A percentile compares a stretch with the other conserved stretches of the same genome.
Conservation (phyloP, 64 coral and sea anemone genomes). For the Montipora sp. region DNA sequence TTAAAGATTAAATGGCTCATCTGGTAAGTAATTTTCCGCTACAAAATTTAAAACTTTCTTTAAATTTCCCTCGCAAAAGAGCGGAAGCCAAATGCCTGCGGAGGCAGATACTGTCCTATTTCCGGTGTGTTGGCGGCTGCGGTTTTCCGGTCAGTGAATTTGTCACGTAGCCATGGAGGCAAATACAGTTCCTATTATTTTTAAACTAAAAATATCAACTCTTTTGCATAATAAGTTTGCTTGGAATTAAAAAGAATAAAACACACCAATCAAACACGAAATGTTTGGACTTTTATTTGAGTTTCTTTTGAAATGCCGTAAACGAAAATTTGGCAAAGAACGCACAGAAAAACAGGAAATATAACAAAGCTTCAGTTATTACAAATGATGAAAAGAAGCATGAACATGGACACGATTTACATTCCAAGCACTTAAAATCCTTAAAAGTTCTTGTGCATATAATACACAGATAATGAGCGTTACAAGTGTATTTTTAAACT, state of each 20-base stretch:
- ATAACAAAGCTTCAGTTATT: neutral
- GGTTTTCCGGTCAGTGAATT: slow-evolving; percentile 42
- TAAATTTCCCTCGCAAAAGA: neutral
- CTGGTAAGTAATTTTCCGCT: neutral
- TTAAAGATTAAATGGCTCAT: neutral
- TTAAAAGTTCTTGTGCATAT: neutral
- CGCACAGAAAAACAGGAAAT: neutral
- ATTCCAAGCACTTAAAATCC: slow-evolving; percentile 27
- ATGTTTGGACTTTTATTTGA: neutral
- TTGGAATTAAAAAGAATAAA: slow-evolving; percentile 7
- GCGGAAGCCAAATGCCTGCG: neutral
- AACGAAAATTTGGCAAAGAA: neutral
- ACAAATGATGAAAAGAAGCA: neutral
- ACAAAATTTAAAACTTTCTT: neutral
- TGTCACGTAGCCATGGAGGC: slow-evolving; percentile 30
- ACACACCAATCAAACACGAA: neutral
- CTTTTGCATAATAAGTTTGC: slow-evolving; percentile 25
- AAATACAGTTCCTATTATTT: slow-evolving; percentile 36
- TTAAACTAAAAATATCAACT: slow-evolving; percentile 42
- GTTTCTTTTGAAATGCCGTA: no score
- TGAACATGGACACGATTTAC: slow-evolving; percentile 6
- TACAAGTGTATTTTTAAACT: neutral
- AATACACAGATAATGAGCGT: neutral
- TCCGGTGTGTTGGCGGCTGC: neutral
- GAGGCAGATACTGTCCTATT: slow-evolving; percentile 7